Conservation (phyloP, 2,888 invertebrate genomes). For the Cataglyphis rosenhaueri region DNA sequence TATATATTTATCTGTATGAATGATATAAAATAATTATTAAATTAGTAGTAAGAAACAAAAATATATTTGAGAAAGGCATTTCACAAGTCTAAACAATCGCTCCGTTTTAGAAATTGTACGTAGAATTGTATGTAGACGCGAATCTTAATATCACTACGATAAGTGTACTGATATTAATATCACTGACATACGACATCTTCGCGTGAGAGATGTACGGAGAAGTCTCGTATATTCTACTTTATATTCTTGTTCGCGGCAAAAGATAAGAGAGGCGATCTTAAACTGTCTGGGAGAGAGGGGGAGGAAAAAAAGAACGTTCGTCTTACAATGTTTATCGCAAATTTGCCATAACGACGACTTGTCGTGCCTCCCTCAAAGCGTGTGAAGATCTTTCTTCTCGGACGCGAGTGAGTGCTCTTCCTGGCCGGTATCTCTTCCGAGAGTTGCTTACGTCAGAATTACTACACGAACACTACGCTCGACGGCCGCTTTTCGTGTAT, state of each 20-base stretch:
- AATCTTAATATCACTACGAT: background rate
- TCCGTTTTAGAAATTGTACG: background rate
- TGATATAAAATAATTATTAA: background rate
- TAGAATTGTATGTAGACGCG: too few relatives aligned
- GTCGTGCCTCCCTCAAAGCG: background rate
- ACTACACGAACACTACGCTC: background rate
- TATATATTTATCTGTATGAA: too few relatives aligned
- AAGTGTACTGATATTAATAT: background rate
- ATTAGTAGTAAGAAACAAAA: background rate
- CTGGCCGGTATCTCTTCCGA: background rate
- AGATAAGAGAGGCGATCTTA: background rate
- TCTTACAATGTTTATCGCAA: conserved; percentile 30
- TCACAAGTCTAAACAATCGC: background rate
- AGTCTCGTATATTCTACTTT: background rate
- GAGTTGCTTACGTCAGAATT: background rate
- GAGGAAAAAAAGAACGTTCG: background rate
- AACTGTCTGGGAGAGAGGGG: too few relatives aligned
- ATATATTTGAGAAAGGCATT: background rate
- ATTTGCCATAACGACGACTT: background rate
- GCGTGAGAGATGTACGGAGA: background rate
- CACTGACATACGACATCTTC: background rate
- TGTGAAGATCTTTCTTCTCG: background rate
- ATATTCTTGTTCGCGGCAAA: background rate
- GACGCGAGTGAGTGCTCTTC: background rate
- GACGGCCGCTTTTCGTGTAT: background rate